phyloP scores from a whole-genome alignment of 2,888 invertebrate genomes.

The Isotomurus palustris region DNA sequence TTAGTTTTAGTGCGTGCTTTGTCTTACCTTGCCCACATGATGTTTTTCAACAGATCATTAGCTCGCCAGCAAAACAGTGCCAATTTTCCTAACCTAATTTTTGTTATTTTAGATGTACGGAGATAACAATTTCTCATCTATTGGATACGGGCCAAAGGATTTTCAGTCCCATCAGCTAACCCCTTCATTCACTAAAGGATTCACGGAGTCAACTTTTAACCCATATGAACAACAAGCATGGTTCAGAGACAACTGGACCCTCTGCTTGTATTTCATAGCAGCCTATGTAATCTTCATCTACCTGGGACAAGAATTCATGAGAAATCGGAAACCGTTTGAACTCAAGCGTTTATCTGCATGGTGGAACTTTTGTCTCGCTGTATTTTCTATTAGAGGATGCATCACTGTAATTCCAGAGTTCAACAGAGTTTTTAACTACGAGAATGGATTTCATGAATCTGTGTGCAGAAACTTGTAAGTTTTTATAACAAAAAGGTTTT shows the following conservation, averaged over 20 bases:
- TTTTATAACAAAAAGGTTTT: neutral
- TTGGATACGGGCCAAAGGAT: no score
- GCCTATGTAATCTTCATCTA: slow-evolving; percentile 92
- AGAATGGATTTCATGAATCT: slow-evolving; percentile 89
- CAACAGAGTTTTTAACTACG: slow-evolving; percentile 68
- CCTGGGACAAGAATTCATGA: slow-evolving; percentile 90
- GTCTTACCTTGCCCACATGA: no score
- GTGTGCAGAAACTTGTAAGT: slow-evolving; percentile 61
- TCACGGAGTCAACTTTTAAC: slow-evolving; percentile 84
- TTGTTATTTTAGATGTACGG: no score
- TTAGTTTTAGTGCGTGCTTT: no score
- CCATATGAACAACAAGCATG: slow-evolving; percentile 82
- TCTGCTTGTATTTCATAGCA: slow-evolving; percentile 81
- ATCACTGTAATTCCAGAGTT: slow-evolving; percentile 87
- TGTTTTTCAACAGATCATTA: no score
- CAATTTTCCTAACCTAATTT: no score
- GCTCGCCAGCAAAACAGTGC: no score
- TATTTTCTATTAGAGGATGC: slow-evolving; percentile 89
- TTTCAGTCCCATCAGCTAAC: no score
- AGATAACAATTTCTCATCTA: no score
- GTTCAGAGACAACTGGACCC: slow-evolving; percentile 96
- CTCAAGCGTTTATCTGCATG: slow-evolving; percentile 77
- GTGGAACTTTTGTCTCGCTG: slow-evolving; percentile 89
- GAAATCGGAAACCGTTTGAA: slow-evolving; percentile 82
- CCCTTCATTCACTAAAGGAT: no score